A percentile compares a stretch with the other conserved stretches of the same genome.
Evolutionary conservation across 2,797 vertebrate species (phyloP).

Genomic region (Xiphorhynchus erythropygius): DNA sequence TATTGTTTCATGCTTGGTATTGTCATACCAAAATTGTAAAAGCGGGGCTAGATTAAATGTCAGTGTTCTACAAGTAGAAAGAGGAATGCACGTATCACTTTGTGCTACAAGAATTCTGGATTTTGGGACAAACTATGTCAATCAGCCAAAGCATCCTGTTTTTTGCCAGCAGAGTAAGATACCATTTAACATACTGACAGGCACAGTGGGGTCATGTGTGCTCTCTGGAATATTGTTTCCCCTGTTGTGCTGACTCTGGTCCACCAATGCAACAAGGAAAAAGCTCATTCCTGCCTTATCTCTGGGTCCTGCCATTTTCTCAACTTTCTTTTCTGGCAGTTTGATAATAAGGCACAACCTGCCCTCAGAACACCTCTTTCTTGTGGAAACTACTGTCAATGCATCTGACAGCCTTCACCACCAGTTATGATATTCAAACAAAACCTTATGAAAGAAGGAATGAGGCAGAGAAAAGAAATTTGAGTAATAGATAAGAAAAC

Average conservation of each 20-base stretch:
- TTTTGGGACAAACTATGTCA: rapidly evolving
- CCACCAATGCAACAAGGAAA: neutral
- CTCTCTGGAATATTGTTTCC: neutral
- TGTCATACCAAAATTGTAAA: neutral
- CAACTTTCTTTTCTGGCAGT: neutral
- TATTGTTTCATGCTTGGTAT: neutral
- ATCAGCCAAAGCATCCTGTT: neutral
- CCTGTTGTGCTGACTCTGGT: neutral
- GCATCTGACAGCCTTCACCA: neutral
- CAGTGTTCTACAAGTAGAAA: neutral
- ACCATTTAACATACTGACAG: neutral
- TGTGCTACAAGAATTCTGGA: neutral
- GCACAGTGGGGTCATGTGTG: rapidly evolving
- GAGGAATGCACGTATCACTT: neutral
- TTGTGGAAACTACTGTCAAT: neutral
- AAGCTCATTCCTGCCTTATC: neutral
- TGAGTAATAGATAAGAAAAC: neutral
- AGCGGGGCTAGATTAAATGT: neutral
- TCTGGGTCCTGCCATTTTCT: neutral
- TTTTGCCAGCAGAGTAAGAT: neutral
- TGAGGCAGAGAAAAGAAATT: neutral
- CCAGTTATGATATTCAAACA: neutral
- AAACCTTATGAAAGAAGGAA: neutral
- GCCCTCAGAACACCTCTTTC: neutral
- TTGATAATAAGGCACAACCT: neutral